These are phyloP conservation scores for Sthenelais limicola DNA, from an alignment of 2,888 invertebrate species.

Conservation along the genomic window DNA sequence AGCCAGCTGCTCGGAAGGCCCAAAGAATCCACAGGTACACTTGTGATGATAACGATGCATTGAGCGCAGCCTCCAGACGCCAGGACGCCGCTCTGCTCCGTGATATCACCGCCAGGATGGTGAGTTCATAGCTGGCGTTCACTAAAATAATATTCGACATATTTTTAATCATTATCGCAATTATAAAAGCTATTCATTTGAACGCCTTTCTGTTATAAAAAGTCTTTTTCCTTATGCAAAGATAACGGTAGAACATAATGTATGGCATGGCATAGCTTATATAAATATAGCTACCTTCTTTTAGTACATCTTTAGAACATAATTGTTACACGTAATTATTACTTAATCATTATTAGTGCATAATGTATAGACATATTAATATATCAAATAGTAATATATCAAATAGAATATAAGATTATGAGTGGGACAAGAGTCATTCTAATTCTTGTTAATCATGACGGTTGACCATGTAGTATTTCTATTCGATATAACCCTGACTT, in stretches of 20 bases:
- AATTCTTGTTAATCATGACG: too few species aligned
- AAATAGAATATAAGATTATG: too few species aligned
- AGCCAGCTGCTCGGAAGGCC: conserved; percentile 31
- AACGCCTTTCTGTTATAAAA: not conserved
- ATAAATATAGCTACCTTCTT: too few species aligned
- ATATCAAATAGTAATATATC: too few species aligned
- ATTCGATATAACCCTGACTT: too few species aligned
- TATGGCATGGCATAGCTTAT: not conserved
- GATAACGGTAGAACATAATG: not conserved
- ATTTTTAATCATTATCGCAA: not conserved
- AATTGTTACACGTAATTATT: too few species aligned
- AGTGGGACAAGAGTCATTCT: too few species aligned
- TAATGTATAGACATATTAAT: too few species aligned
- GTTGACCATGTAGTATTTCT: too few species aligned
- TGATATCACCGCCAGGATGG: conserved; percentile 34
- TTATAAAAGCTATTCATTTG: not conserved
- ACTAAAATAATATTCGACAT: not conserved
- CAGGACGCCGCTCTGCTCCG: conserved; percentile 39
- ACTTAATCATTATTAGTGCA: too few species aligned
- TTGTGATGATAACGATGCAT: conserved; percentile 23
- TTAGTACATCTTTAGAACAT: too few species aligned
- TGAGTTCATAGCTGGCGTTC: conserved; percentile 5
- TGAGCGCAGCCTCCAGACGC: conserved; percentile 16
- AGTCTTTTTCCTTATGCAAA: not conserved
- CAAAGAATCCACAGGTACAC: conserved; percentile 1